phyloP scores from a whole-genome alignment of 2,888 invertebrate species.

The Trissoscelio sp. region DNA sequence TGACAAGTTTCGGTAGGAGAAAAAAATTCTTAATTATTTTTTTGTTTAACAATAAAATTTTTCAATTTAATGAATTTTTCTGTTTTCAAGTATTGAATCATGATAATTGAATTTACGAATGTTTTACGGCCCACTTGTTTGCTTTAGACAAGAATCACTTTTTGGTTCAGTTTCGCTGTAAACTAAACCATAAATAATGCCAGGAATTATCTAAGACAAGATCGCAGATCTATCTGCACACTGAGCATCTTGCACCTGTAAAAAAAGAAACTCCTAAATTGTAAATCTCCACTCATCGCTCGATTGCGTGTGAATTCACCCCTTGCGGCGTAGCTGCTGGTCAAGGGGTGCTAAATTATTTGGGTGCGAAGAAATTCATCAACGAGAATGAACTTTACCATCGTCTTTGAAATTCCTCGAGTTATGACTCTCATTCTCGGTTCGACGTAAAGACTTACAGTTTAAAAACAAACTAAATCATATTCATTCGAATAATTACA shows the following conservation, averaged over 20 bases:
- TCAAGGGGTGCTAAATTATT: conserved; percentile 48
- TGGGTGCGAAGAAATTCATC: conserved; percentile 60
- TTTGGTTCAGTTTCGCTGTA: conserved; percentile 32
- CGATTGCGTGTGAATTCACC: conserved; percentile 75
- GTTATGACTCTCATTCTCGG: conserved; percentile 12
- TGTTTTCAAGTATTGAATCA: too few species aligned
- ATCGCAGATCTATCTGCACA: conserved; percentile 52
- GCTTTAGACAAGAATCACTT: conserved; percentile 40
- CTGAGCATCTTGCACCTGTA: conserved; percentile 58
- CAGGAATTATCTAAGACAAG: conserved; percentile 48
- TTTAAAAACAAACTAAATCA: conserved; percentile 3
- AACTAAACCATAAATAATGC: conserved; percentile 48
- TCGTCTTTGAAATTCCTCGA: conserved; percentile 32
- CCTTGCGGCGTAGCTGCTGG: conserved; percentile 71
- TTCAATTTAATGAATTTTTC: too few species aligned
- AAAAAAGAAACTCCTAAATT: conserved; percentile 71
- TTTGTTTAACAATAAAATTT: too few species aligned
- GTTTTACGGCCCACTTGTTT: conserved; percentile 54
- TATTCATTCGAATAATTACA: conserved; percentile 8
- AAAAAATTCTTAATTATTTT: too few species aligned
- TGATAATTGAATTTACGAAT: conserved; percentile 49
- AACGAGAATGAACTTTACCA: conserved; percentile 37
- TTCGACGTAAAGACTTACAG: neutral
- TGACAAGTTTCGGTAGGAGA: neutral
- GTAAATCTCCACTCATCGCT: conserved; percentile 74